Evolutionary conservation across 2,113 vertebrate genomes (phyloP), one percentile per base, ranked within the genome.

Genomic region (Anthoscopus minutus): DNA sequence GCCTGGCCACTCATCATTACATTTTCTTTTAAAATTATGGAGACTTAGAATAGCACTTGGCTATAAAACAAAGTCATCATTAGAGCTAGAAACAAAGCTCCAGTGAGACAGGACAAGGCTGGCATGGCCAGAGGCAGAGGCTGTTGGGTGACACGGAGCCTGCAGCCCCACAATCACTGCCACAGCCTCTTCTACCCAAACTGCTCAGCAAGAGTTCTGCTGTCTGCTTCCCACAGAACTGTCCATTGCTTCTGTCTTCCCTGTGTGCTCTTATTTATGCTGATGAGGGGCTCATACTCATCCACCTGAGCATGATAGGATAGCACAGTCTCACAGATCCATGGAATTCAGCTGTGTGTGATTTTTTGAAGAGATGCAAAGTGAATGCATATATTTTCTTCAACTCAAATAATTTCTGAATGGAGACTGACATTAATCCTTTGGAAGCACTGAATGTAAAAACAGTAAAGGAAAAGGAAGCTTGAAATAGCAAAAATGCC

Each of bases 401-500:
- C 79, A 90, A 61, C 38, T 73, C 38, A 58, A 51, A 50, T 58
- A 64, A 60, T 77, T 88, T 77, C 60, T 96, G 71, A 87, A 58
- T 78, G 38, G 81, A 81, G 69, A 48, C 40, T 38, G 57, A 66
- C n/a, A 24, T 64, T 66, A 86, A 50, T 95, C 86, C 53, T 62
- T 60, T 73, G 85, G 57, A 45, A 88, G 53, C 42, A 88, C 57
- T 70, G 83, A 81, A 57, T 86, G 72, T 79, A 71, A 91, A 94
- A 88, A 60, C 30, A 79, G 69, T 72, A 50, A 77, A 64, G 67
- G 58, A 65, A 71, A 80, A 89, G 69, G 48, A 85, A 86, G 60
- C 78, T 40, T 92, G 87, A 92, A 96, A 72, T 69, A 72, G 71
- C 31, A 88, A 72, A 95, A 92, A 65, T 22, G 42, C 51, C 8